Percentiles rank a stretch among this genome's conserved stretches.
These are phyloP conservation scores for Lepas anatifera DNA, from an alignment of 2,888 invertebrate species.

Conservation along the genomic window DNA sequence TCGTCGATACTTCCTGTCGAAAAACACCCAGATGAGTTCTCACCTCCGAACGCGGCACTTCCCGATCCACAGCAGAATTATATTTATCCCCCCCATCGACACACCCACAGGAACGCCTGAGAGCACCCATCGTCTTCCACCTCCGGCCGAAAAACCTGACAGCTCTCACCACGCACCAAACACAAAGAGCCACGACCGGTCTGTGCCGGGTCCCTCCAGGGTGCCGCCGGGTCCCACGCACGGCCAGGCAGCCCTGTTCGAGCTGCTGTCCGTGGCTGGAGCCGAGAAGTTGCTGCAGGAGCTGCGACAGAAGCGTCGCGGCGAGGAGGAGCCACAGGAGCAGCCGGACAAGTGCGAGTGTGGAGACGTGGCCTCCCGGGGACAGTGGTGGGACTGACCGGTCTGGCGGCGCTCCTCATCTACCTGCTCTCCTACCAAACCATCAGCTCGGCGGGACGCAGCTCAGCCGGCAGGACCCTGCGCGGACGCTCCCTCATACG, in stretches of 20 bases:
- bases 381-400: conserved; percentile 7
- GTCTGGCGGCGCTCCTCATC: conserved; percentile 7
- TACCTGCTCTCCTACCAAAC: neutral
- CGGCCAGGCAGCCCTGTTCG: neutral
- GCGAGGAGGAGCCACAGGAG: neutral
- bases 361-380: neutral
- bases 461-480: too few relatives aligned
- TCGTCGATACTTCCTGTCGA: too few relatives aligned
- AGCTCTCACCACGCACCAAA: too few relatives aligned
- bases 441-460: neutral
- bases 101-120: too few relatives aligned
- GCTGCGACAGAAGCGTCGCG: neutral
- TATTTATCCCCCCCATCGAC: too few relatives aligned
- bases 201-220: neutral
- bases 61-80: too few relatives aligned
- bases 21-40: too few relatives aligned
- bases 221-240: neutral
- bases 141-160: too few relatives aligned
- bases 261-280: neutral
- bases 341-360: neutral
- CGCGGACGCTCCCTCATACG: neutral
- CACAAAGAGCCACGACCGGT: too few relatives aligned
- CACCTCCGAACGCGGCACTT: too few relatives aligned
- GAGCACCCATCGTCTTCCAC: too few relatives aligned
- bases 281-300: conserved; percentile 1